A percentile compares a stretch with the other conserved stretches of the same genome.
phyloP scores from a whole-genome alignment of 2,797 vertebrate genomes.

The Tokudaia tokunoshimensis region DNA sequence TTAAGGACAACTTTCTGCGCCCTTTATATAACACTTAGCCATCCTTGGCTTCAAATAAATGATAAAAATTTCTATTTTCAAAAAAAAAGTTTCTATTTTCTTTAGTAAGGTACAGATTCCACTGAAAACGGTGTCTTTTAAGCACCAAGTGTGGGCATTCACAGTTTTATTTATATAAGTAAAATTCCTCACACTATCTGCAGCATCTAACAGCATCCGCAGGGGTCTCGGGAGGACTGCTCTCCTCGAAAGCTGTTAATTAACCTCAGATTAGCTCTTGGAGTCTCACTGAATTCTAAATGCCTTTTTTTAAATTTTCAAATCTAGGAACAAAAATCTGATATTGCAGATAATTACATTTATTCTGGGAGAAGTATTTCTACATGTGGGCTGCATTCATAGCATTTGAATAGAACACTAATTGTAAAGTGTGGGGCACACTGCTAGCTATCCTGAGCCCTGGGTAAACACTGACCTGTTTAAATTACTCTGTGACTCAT shows the following conservation, averaged over 20 bases:
- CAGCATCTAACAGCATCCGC: slow-evolving; percentile 34
- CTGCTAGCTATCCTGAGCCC: background rate
- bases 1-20: slow-evolving; percentile 15
- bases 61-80: slow-evolving; percentile 59
- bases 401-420: slow-evolving; percentile 55
- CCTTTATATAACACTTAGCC: background rate
- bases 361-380: slow-evolving; percentile 47
- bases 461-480: slow-evolving; percentile 63
- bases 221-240: background rate
- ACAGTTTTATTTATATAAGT: slow-evolving; percentile 58
- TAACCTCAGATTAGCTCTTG: slow-evolving; percentile 60
- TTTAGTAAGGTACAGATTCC: slow-evolving; percentile 38
- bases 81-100: slow-evolving; percentile 54
- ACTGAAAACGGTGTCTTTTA: slow-evolving; percentile 23
- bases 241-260: slow-evolving; percentile 60
- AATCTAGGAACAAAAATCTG: slow-evolving; percentile 54
- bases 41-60: slow-evolving; percentile 71
- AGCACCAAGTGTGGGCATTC: slow-evolving; percentile 26
- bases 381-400: background rate
- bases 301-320: slow-evolving; percentile 55
- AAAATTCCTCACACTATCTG: slow-evolving; percentile 44
- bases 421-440: slow-evolving; percentile 27
- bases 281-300: slow-evolving; percentile 55
- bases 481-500: slow-evolving; percentile 62
- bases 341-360: slow-evolving; percentile 66